Evolutionary conservation across 2,113 vertebrate species (phyloP), one percentile per base, ranked within the genome.

Genomic region (Coryphaenoides rupestris): DNA sequence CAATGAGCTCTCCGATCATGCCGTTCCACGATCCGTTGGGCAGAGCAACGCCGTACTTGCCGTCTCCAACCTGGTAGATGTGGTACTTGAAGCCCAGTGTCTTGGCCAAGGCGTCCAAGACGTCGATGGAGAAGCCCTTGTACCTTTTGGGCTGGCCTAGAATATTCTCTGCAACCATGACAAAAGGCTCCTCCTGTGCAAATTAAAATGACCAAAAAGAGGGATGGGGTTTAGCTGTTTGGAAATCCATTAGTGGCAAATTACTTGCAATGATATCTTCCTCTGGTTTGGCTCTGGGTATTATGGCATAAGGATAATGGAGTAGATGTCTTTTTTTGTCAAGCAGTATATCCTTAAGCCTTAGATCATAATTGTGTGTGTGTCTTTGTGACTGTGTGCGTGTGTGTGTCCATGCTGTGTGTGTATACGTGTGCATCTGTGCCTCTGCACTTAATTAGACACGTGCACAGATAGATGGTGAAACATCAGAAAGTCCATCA

Each of bases 151-250:
- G 95, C 79, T 99, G 96, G 15, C 98, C 96, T 55, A 99, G 92
- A 74, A 98, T 98, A 74, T 98, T 99, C 77, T 98, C 96, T 2
- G 95, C 96, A 73, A 96, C 95, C 98, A 99, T 99, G 65, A 99
- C 92, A 64, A 99, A 99, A 73, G 98, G 98, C 52, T 98, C 96
- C 87, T 99, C 98, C 98, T 99, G 86, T 77, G 47, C 65, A 57
- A 68, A 1, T 19, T 61, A 75, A 14, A 73, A 12, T 40, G 45
- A 19, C 15, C 3, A 53, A 47, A 62, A 50, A 12, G 4, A 23
- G 3, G 23, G 24, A 40, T 10, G 33, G 33, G 5, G 33, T 7
- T 40, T 40, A 40, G 33, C 7, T 40, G 33, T 40, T 40, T 40
- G 33, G 59, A 19, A 45, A 68, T 45, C 19, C 57, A 62, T 60